A percentile compares a stretch with the other conserved stretches of the same genome.
Evolutionary conservation across 2,797 vertebrate species (phyloP).

Genomic region (Brachymystax lenok): DNA sequence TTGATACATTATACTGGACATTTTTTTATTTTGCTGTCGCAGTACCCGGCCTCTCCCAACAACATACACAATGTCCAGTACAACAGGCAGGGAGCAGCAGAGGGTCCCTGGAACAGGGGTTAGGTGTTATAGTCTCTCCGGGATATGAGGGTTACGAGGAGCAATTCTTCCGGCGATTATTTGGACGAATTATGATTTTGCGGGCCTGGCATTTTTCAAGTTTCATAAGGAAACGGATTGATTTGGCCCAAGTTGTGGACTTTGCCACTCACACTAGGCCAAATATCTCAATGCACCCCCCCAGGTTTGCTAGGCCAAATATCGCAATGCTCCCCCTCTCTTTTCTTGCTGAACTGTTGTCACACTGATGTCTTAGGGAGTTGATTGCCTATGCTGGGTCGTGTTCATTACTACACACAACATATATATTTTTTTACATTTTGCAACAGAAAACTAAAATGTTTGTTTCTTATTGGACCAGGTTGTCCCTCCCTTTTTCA

Average conservation of each 20-base stretch:
- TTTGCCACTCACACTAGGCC: background rate
- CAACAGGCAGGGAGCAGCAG: conserved; percentile 69
- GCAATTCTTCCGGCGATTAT: no score
- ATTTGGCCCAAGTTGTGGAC: background rate
- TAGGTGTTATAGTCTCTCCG: background rate
- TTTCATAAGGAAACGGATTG: no score
- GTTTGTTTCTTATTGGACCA: background rate
- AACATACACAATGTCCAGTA: no score
- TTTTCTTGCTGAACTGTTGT: conserved; percentile 45
- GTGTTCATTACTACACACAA: background rate
- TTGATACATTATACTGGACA: no score
- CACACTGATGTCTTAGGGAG: background rate
- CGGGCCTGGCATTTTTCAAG: no score
- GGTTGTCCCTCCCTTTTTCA: background rate
- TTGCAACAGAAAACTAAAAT: no score
- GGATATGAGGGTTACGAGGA: no score
- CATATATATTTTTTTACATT: no score
- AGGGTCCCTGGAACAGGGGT: conserved; percentile 88
- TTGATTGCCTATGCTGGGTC: background rate
- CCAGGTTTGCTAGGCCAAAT: no score
- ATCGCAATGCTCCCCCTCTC: background rate
- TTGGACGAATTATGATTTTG: no score
- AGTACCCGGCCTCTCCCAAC: no score
- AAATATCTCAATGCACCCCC: background rate
- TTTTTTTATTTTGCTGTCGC: no score